Percentiles rank a stretch among this genome's conserved stretches.
phyloP scores from a whole-genome alignment of 2,888 invertebrate species.

The Dryobotodes eremita region DNA sequence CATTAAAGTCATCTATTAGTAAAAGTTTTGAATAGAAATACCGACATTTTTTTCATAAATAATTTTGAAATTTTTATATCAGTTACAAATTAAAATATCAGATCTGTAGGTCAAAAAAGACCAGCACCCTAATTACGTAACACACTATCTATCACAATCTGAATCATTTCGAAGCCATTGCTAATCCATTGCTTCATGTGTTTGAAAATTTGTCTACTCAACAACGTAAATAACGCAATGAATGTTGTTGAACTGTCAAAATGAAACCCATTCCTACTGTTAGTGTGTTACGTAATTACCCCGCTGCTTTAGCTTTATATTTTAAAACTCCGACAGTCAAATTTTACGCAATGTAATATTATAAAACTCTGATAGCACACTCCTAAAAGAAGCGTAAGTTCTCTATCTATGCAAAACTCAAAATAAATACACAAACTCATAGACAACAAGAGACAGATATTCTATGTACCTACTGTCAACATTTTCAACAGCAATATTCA shows the following conservation, averaged over 20 bases:
- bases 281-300: no score
- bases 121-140: no score
- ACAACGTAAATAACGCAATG: no score
- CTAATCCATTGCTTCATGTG: no score
- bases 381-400: conserved; percentile 51
- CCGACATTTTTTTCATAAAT: no score
- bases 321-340: conserved; percentile 8
- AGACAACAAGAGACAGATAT: conserved; percentile 32
- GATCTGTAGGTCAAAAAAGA: background rate
- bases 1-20: no score
- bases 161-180: no score
- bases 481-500: conserved; percentile 4
- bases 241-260: no score
- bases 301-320: no score
- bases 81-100: background rate
- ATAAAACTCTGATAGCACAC: conserved; percentile 48
- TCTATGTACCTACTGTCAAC: conserved; percentile 20
- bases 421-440: conserved; percentile 57
- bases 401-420: conserved; percentile 34
- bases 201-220: no score
- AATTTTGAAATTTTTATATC: background rate
- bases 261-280: no score
- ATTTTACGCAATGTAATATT: conserved; percentile 40
- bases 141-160: no score
- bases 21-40: background rate